Base-by-base conservation (phyloP, 2,113 vertebrate genomes). In the Dicentrarchus labrax region DNA sequence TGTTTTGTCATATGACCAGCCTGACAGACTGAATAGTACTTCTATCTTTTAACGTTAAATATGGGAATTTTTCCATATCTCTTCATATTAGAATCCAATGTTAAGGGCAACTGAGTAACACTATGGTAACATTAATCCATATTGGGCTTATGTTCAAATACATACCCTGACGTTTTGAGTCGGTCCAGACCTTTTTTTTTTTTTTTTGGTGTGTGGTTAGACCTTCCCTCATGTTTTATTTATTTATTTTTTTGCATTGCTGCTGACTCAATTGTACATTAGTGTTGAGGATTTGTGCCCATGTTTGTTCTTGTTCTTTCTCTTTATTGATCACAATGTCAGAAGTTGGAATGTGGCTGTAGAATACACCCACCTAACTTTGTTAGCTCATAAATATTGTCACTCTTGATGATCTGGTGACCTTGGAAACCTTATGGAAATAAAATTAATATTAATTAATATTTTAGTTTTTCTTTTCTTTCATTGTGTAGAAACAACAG, bases 1-100 rank as follows among this genome's bases (percentile, higher is more conserved):
- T 36, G 51, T 59, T 84, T 60, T 86, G 30, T 54, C 74, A 83
- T 86, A 65, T 61, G 53, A 72, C 43, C 21, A 56, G 38, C n/a
- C 62, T 9, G 9, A 21, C 36, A 41, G 3, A 51, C 22, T 39
- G 21, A 6, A 9, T 2, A 6, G 21, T 45, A 21, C 41, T 22
- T 61, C n/a, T 50, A 8, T 12, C 6, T 43, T 56, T 30, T 30
- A n/a, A n/a, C n/a, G n/a, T 8, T 54, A 75, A 61, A 57, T 41
- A 38, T 48, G 56, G 6, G 1, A 36, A 15, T 22, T 61, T 60
- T 39, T 38, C 39, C 17, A 51, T 7, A 17, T 22, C 22, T 64
- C 9, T 54, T 50, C 4, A 38, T 22, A 64, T 53, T 39, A 8
- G 10, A 61, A 36, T 51, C 15, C 9, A 51, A 12, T 61, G 48